Conservation (phyloP, 2,113 vertebrate genomes). For the Campylomormyrus numenius region DNA sequence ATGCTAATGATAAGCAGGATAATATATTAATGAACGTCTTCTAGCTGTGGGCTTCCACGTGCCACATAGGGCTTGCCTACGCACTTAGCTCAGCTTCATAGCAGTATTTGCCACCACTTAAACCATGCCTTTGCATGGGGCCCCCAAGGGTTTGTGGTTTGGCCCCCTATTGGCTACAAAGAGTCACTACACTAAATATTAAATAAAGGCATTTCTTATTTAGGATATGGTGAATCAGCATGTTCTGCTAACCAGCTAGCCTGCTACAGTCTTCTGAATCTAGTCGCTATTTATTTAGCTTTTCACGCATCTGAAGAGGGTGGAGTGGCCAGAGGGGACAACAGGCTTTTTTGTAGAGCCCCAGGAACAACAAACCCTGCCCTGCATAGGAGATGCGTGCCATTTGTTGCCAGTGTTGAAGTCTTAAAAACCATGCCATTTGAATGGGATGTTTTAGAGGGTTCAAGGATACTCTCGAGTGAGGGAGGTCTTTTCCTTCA, state of each 20-base stretch:
- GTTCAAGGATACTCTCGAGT: not conserved
- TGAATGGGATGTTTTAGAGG: not conserved
- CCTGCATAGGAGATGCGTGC: not conserved
- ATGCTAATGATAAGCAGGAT: not conserved
- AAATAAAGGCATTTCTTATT: not conserved
- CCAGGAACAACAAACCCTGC: not conserved
- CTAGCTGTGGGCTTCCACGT: not conserved
- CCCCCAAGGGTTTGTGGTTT: not conserved
- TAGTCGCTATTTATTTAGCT: not conserved
- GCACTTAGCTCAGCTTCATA: not conserved
- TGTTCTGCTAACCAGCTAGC: not conserved
- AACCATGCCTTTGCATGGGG: not conserved
- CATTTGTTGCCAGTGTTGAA: no score
- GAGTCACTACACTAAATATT: not conserved
- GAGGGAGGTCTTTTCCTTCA: not conserved
- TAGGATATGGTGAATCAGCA: not conserved
- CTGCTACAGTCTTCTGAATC: not conserved
- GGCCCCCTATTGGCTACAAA: not conserved
- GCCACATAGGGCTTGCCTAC: not conserved
- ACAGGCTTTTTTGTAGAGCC: not conserved
- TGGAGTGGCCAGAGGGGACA: not conserved
- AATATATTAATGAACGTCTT: not conserved
- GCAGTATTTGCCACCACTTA: not conserved
- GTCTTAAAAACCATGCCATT: not conserved
- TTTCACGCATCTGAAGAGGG: not conserved